Percentiles rank a stretch among this genome's conserved stretches.
phyloP scores from a whole-genome alignment of 2,113 vertebrate genomes.

The Aramus guarauna region DNA sequence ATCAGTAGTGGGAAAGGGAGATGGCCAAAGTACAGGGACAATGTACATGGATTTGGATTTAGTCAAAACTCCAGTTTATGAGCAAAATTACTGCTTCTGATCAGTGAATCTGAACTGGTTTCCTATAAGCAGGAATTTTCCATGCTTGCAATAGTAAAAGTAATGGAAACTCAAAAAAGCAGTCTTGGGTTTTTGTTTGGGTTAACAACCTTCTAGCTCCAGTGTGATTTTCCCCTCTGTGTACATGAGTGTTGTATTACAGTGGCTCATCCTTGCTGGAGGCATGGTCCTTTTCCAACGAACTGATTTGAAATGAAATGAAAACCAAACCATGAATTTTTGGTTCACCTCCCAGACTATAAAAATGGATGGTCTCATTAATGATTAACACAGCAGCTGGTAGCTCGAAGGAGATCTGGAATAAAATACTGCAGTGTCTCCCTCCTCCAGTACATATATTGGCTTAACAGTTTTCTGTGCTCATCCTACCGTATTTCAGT shows the following conservation, averaged over 20 bases:
- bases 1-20: background rate
- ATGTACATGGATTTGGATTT: background rate
- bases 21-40: background rate
- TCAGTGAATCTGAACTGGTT: background rate
- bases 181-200: background rate
- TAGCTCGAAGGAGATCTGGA: background rate
- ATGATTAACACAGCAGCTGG: constrained; percentile 46
- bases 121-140: background rate
- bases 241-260: background rate
- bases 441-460: background rate
- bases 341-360: constrained; percentile 29
- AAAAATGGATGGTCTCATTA: constrained; percentile 48
- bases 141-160: background rate
- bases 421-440: background rate
- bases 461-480: background rate
- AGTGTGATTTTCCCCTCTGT: background rate
- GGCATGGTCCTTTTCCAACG: constrained; percentile 4
- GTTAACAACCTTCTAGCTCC: background rate
- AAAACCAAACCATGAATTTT: constrained; percentile 36
- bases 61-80: background rate
- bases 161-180: background rate
- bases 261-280: constrained; percentile 33
- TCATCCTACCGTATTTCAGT: background rate
- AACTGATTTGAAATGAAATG: constrained; percentile 48
- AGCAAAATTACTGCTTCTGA: background rate